These are phyloP conservation scores for Frankliniella intonsa DNA, from an alignment of 2,888 invertebrate species.

Conservation along the genomic window DNA sequence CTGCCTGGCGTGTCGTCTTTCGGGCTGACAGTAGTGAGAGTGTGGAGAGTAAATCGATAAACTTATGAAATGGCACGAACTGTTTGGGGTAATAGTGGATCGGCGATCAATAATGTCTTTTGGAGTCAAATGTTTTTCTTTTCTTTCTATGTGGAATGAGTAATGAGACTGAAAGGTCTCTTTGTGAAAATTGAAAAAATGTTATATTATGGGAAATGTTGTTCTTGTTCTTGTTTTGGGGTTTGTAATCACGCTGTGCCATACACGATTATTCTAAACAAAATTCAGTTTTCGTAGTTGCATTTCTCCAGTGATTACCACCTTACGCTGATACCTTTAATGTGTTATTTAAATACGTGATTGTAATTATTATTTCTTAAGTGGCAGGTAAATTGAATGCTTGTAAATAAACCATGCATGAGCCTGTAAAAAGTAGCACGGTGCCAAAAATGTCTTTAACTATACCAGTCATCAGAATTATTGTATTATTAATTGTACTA, in stretches of 20 bases:
- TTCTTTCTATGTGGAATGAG: too few relatives aligned
- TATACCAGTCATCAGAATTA: not conserved
- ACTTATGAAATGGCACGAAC: too few relatives aligned
- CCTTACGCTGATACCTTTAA: not conserved
- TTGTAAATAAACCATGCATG: constrained; percentile 1
- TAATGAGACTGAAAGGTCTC: not conserved
- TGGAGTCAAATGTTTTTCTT: too few relatives aligned
- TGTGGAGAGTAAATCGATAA: too few relatives aligned
- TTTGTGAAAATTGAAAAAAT: not conserved
- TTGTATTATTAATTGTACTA: not conserved
- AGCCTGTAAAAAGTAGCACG: not conserved
- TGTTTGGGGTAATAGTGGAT: too few relatives aligned
- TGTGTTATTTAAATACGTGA: not conserved
- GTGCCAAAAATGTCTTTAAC: not conserved
- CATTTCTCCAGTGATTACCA: too few relatives aligned
- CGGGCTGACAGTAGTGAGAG: too few relatives aligned
- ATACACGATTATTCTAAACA: too few relatives aligned
- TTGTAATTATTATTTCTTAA: not conserved
- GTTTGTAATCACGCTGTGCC: not conserved
- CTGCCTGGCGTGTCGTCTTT: too few relatives aligned
- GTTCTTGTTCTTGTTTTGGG: constrained; percentile 13
- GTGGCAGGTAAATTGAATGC: not conserved
- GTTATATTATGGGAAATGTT: not conserved
- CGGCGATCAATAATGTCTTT: too few relatives aligned
- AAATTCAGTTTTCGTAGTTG: not conserved